These are phyloP conservation scores for Anoura caudifer DNA, from an alignment of 2,113 vertebrate genomes.

Conservation along the genomic window DNA sequence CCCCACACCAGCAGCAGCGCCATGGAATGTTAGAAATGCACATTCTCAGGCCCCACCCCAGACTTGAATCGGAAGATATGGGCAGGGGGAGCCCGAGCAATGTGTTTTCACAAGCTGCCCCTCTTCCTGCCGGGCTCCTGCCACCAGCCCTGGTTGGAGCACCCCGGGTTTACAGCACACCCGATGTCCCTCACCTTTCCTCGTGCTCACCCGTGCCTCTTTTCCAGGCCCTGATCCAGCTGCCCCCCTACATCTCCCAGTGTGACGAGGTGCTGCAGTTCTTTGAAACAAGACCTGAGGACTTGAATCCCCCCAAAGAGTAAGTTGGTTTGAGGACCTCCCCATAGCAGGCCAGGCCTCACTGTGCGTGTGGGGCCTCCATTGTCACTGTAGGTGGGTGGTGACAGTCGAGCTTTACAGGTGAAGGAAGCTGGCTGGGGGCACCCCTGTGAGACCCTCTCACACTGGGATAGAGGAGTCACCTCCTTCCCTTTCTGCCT, in stretches of 20 bases:
- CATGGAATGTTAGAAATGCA: not conserved
- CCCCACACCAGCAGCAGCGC: not conserved
- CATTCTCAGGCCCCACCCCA: not conserved
- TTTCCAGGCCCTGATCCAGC: conserved; percentile 93
- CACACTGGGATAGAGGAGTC: not conserved
- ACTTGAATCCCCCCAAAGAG: conserved; percentile 96
- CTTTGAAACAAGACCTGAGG: conserved; percentile 97
- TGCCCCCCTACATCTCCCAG: conserved; percentile 98
- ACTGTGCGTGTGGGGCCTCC: not conserved
- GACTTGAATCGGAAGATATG: not conserved
- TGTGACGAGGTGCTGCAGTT: conserved; percentile 97
- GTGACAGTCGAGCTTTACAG: accelerated
- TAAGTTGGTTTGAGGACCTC: conserved; percentile 77
- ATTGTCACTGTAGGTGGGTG: not conserved
- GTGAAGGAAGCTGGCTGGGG: not conserved
- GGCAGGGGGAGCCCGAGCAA: accelerated
- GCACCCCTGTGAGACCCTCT: not conserved
- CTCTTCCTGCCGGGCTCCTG: not conserved
- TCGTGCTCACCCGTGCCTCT: not conserved
- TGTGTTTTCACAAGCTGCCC: not conserved
- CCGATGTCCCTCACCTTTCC: not conserved
- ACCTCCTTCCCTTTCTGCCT: not conserved
- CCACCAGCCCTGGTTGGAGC: not conserved
- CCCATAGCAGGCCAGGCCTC: not conserved
- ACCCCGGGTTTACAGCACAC: accelerated